Evolutionary conservation across 23 tunicate genomes (phyloP), one percentile per base, ranked within the genome.

Genomic region (Corella eumyota): DNA sequence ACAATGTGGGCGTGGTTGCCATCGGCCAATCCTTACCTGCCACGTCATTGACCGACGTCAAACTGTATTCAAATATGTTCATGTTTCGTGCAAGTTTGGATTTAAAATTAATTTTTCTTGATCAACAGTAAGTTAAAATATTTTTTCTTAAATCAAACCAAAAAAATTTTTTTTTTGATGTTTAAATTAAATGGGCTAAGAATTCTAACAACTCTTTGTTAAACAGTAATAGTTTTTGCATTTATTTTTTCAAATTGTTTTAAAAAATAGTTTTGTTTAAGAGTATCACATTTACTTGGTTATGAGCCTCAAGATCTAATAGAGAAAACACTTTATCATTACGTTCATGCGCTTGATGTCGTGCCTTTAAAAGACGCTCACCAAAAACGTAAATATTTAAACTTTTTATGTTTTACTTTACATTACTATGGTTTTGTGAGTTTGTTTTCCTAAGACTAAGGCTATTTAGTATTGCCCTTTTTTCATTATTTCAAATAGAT

Each of bases 31-130:
- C 96, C 13, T 44, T 88, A 19, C 96, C 96, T 3, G 59, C 96
- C 20, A 74, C 77, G 28, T 75, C 96, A 34, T 45, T 73, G 37
- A 88, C 96, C 13, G 96, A 88, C 57, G 77, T 88, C 57, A 75
- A 75, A 51, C 48, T 88, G 34, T 70, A 55, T 54, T 67, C 74
- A 25, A 88, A 88, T 34, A 88, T 88, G 96, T 88, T 88, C 59
- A 88, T 88, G 96, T 88, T 88, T 68, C 44, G 96, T 49, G 88
- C 96, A 25, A 79, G 88, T 30, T 51, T 78, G 68, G 96, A 88
- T 55, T 52, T 88, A 34, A 88, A 88, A 53, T 38, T 88, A 34
- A 78, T 79, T 22, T 88, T 78, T 50, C 58, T 88, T 17, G 96
- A 88, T 49, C 87, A 77, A 58, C 66, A 64, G 95, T 86, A 21